Evolutionary conservation across 2,888 invertebrate species (phyloP), one percentile per base, ranked within the genome.

Genomic region (Bhutanitis thaidina): DNA sequence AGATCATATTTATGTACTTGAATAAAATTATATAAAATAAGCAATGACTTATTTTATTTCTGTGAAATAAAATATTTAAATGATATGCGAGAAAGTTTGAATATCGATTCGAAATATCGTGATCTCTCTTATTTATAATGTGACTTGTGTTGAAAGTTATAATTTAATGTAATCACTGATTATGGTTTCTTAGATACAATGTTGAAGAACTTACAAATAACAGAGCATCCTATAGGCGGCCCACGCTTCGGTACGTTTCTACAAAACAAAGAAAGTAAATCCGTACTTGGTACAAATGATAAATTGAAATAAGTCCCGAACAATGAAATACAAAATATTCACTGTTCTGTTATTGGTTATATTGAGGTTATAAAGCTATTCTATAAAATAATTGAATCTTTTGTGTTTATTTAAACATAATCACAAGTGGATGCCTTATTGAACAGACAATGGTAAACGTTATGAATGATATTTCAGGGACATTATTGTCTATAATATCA

Each of bases 201-300:
- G 10, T 8, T 41, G 5, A 25, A 41, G 41, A 43, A 29, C 36
- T 43, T 20, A 15, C 30, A 30, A 41, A 49, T 49, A 41, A 49
- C 41, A 12, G n/a, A 34, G 34, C 34, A 12, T n/a, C n/a, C 34
- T 20, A 5, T 20, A 20, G 20, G 2, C 20, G n/a, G 20, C 34
- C 36, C 20, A 15, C 36, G 41, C 36, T 49, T 43, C 43, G 49
- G 36, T 43, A 41, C 8, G 15, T 49, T 49, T 30, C n/a, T 3
- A 43, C 25, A 36, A 43, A 43, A 49, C 49, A 49, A 49, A 49
- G 43, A 43, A 43, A 43, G 37, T 48, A 43, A 49, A 37, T 37
- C 49, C 30, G 13, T 43, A 36, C 41, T 36, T 29, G 27, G 40
- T n/a, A 34, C 9, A 25, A 41, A 49, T 29, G 36, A 49, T 49